These are phyloP conservation scores for Odontophorus gujanensis DNA, from an alignment of 2,113 vertebrate species.

Conservation along the genomic window DNA sequence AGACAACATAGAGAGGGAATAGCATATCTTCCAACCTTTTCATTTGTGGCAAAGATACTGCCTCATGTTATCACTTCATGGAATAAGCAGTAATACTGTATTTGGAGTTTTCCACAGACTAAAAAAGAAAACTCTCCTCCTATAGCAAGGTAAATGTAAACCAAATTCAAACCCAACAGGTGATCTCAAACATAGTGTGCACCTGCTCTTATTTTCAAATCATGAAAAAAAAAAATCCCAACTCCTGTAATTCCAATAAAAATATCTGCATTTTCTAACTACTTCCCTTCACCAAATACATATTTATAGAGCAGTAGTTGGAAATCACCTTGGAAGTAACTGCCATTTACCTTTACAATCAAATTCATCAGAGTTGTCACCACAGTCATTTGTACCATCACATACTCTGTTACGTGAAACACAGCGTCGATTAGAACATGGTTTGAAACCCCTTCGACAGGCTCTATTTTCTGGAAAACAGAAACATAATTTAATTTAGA, in stretches of 20 bases:
- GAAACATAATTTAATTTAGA: not conserved
- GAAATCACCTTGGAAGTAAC: not conserved
- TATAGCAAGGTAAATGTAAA: not conserved
- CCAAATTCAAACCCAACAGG: not conserved
- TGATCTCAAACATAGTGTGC: not conserved
- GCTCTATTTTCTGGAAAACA: conserved; percentile 88
- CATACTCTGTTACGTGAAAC: conserved; percentile 87
- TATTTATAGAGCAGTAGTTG: not conserved
- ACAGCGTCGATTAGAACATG: conserved; percentile 91
- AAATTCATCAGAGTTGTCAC: conserved; percentile 93
- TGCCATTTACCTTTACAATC: conserved; percentile 90
- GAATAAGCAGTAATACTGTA: not conserved
- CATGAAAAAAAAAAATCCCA: not conserved
- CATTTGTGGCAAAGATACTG: not conserved
- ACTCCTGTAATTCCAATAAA: not conserved
- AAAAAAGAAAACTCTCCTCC: not conserved
- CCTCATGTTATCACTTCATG: not conserved
- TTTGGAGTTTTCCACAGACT: not conserved
- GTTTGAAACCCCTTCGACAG: conserved; percentile 89
- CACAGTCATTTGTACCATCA: conserved; percentile 92
- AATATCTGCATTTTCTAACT: not conserved
- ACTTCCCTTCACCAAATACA: not conserved
- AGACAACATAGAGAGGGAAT: not conserved
- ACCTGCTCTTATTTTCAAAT: not conserved
- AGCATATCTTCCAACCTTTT: not conserved